phyloP scores from a whole-genome alignment of 1,140 invertebrate genomes.

The Araneus ventricosus region DNA sequence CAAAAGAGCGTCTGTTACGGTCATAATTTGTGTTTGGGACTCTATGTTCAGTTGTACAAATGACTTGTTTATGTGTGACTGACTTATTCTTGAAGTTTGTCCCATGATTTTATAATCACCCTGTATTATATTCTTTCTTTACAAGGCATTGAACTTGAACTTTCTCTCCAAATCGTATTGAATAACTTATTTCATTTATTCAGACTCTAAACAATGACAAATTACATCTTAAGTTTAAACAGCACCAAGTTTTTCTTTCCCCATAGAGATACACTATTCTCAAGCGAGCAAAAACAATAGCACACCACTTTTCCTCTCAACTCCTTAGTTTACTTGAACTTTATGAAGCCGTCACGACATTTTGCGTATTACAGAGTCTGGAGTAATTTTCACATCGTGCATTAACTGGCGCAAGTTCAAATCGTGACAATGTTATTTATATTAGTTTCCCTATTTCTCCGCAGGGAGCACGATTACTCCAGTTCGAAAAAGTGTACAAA shows the following conservation, averaged over 20 bases:
- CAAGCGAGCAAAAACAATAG: not conserved
- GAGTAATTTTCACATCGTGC: slow-evolving; percentile 58
- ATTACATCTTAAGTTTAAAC: not conserved
- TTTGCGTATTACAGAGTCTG: not conserved
- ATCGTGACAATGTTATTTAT: slow-evolving; percentile 62
- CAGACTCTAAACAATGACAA: not conserved
- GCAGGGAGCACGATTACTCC: slow-evolving; percentile 16
- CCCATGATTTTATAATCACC: too few species aligned
- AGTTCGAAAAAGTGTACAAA: slow-evolving; percentile 33
- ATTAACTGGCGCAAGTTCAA: slow-evolving; percentile 62
- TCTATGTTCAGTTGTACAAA: too few species aligned
- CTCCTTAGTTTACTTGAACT: not conserved
- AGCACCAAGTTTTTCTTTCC: not conserved
- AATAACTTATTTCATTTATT: not conserved
- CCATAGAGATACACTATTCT: not conserved
- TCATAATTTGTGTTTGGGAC: too few species aligned
- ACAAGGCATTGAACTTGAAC: too few species aligned
- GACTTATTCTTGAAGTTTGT: too few species aligned
- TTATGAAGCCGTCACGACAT: slow-evolving; percentile 63
- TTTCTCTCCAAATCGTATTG: too few species aligned
- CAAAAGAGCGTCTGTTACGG: too few species aligned
- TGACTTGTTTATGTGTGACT: too few species aligned
- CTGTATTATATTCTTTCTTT: too few species aligned
- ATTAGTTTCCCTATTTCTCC: not conserved
- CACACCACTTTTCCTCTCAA: not conserved